Evolutionary conservation across 2,888 invertebrate species (phyloP), one percentile per base, ranked within the genome.

Genomic region (Andrena bicolor): DNA sequence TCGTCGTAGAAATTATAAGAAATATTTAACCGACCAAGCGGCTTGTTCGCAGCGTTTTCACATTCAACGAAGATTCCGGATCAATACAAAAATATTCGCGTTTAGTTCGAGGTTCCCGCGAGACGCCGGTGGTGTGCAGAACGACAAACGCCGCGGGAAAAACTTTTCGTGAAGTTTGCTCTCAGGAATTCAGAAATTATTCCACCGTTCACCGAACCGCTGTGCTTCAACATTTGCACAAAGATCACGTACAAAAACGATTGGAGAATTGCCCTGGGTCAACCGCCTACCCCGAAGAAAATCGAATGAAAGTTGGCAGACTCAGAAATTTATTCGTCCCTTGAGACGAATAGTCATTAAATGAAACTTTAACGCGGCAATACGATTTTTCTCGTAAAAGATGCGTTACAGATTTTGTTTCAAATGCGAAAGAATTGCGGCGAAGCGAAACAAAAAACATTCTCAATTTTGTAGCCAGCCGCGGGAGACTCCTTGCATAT

Each of bases 231-330:
- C 69, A 66, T 83, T 83, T 70, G 60, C 79, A 79, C 74, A 63
- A 70, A 73, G 70, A 74, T 79, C 83, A 71, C 82, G 71, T 76
- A 58, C 30, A 76, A 63, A 82, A 82, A 76, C 66, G 82, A 68
- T 70, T 65, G 20, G 30, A n/a, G 51, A 76, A 71, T 68, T 51
- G 76, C 41, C 66, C 66, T 32, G 20, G 64, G 74, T 63, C 74
- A 51, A 69, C 68, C 65, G 26, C 32, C 53, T 74, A 16, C 2
- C 4, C 8, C 49, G 48, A 26, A 28, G 60, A 66, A 56, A 70
- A 70, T 66, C 60, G 61, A 32, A 53, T 30, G 8, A 48, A 66
- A 66, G 63, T 58, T 41, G 10, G 26, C 30, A 5, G 64, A 70
- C 16, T 60, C 48, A 0, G 13, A 58, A 74, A 80, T 74, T 81